phyloP scores from a whole-genome alignment of 2,797 vertebrate species.

The Scarus forsteni region DNA sequence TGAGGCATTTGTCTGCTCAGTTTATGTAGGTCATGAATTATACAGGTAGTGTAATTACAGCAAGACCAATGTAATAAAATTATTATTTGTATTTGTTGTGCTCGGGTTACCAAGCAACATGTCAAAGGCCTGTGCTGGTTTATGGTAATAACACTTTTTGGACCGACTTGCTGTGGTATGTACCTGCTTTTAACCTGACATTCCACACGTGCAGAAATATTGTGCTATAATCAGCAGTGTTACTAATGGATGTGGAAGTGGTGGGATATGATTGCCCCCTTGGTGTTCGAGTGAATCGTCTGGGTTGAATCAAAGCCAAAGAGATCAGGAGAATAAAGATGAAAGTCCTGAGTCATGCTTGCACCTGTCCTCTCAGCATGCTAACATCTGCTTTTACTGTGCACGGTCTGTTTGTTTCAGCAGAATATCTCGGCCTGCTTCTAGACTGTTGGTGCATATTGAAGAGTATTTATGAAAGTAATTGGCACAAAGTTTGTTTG shows the following conservation, averaged over 20 bases:
- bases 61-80: constrained; percentile 66
- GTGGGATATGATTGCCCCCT: constrained; percentile 20
- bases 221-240: constrained; percentile 51
- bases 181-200: constrained; percentile 45
- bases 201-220: constrained; percentile 53
- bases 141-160: constrained; percentile 69
- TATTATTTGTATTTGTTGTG: constrained; percentile 83
- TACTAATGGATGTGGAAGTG: constrained; percentile 22
- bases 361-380: constrained; percentile 21
- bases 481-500: neutral
- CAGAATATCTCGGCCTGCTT: constrained; percentile 3
- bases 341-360: constrained; percentile 25
- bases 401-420: constrained; percentile 3
- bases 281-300: constrained; percentile 40
- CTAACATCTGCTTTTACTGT: constrained; percentile 4
- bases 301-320: constrained; percentile 40
- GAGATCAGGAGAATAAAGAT: constrained; percentile 29
- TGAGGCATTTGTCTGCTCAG: constrained; percentile 21
- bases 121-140: constrained; percentile 26
- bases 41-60: constrained; percentile 61
- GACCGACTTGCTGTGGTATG: constrained; percentile 49
- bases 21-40: constrained; percentile 44
- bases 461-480: neutral
- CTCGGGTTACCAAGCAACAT: constrained; percentile 78
- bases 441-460: neutral